Evolutionary conservation across 2,113 vertebrate genomes (phyloP), one percentile per base, ranked within the genome.

Genomic region (Perca schrenkii): DNA sequence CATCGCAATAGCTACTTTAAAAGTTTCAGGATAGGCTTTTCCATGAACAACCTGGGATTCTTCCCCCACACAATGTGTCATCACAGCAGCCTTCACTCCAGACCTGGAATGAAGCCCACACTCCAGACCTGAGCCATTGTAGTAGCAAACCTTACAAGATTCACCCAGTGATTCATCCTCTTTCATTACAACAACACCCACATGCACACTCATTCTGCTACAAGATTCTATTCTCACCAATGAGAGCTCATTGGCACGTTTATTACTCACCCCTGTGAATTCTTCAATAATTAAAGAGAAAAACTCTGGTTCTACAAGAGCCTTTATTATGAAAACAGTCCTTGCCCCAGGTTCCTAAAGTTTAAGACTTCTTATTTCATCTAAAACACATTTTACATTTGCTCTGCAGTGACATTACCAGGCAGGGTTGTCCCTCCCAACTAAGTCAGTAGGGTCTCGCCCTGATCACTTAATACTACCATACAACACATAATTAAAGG

Each of bases 101-200:
- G 77, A 87, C 83, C 80, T 78, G 69, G 84, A 89, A 75, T 58
- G 62, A 85, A 85, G 84, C 86, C 74, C 74, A 80, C 86, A 60
- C 62, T 80, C 22, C 74, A 87, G 73, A 80, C 65, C 83, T 78
- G 76, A 79, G 71, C 5, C n/a, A 77, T 12, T 82, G 70, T 83
- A 91, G 87, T 89, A 91, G 56, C 78, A 87, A 82, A 76, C 62
- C 78, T 80, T 73, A 22, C 56, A 86, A 65, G 77, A 84, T 79
- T 85, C 63, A 85, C 52, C 54, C 71, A 47, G 53, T 89, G 89
- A 91, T 70, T 91, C 89, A 89, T 87, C 76, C 60, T 68, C 69
- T 88, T 86, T 84, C 65, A 83, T 88, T 88, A 71, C 61, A 78
- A 50, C 16, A 43, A 53, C 77, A 74, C 86, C 82, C 83, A 89